Base-by-base conservation (phyloP, 2,113 vertebrate genomes). In the Spea bombifrons region DNA sequence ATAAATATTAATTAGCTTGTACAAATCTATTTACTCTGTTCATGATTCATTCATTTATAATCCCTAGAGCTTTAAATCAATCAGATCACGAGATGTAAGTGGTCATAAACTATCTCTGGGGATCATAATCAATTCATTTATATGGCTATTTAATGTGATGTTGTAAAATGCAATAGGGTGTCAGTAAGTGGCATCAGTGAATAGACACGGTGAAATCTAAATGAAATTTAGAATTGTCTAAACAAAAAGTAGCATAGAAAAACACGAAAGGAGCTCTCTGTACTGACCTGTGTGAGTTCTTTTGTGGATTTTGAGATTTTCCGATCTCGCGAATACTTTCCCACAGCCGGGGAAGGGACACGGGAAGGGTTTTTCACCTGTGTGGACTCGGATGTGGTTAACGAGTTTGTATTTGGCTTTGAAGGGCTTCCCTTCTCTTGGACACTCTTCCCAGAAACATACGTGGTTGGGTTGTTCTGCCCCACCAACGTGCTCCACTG, bases 341-440 rank as follows among this genome's bases (percentile, higher is more conserved):
- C 97, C 97, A 90, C 97, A 99, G 88, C 96, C 97, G 44, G 97
- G 96, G 88, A 99, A 99, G 65, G 97, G 97, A 84, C 97, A 99
- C 3, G 97, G 97, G 73, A 99, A 99, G 82, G 97, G 97, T 82
- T 99, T 99, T 91, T 99, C 97, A 83, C 97, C 97, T 86, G 97
- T 99, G 92, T 99, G 97, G 84, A 99, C 97, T 83, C 97, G 92
- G 90, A 99, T 99, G 89, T 99, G 97, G 92, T 99, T 99, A 83
- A 99, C 97, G 86, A 99, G 97, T 94, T 99, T 99, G 83, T 99
- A 99, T 92, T 99, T 99, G 89, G 97, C 97, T 93, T 99, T 99
- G 90, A 99, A 99, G 77, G 97, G 95, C 82, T 99, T 98, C 83
- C 97, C 97, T 92, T 99, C 95, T 84, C 97, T 89, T 2, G 95